Evolutionary conservation across 2,113 vertebrate species (phyloP).

Genomic region (Apus apus): DNA sequence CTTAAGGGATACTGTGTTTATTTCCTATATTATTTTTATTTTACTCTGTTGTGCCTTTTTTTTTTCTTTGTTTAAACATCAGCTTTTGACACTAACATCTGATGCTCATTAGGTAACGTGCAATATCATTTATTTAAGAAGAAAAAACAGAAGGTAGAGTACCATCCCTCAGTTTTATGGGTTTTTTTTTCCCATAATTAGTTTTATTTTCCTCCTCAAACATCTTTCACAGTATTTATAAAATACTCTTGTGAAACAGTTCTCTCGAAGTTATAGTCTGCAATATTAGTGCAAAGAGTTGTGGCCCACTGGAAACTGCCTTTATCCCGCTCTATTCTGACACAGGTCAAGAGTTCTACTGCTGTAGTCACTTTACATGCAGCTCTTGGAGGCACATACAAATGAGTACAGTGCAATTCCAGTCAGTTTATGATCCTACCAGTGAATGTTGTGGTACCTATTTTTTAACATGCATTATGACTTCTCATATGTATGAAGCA

Average conservation of each 20-base stretch:
- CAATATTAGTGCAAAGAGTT: background rate
- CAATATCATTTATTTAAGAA: background rate
- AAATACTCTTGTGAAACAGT: background rate
- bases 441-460: background rate
- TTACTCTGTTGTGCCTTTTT: no score
- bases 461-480: background rate
- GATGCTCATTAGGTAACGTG: background rate
- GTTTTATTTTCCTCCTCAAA: background rate
- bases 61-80: background rate
- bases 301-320: background rate
- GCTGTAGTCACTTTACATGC: background rate
- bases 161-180: accelerated
- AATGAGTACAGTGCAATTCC: background rate
- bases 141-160: background rate
- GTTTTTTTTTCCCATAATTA: background rate
- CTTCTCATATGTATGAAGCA: background rate
- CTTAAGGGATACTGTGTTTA: background rate
- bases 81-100: background rate
- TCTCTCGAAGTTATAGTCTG: background rate
- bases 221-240: background rate
- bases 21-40: background rate
- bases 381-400: background rate
- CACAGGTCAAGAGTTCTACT: background rate
- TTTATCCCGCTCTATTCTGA: background rate
- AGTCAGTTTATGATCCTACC: background rate